These are phyloP conservation scores for Brienomyrus longianalis DNA, from an alignment of 2,113 vertebrate species.

Conservation along the genomic window DNA sequence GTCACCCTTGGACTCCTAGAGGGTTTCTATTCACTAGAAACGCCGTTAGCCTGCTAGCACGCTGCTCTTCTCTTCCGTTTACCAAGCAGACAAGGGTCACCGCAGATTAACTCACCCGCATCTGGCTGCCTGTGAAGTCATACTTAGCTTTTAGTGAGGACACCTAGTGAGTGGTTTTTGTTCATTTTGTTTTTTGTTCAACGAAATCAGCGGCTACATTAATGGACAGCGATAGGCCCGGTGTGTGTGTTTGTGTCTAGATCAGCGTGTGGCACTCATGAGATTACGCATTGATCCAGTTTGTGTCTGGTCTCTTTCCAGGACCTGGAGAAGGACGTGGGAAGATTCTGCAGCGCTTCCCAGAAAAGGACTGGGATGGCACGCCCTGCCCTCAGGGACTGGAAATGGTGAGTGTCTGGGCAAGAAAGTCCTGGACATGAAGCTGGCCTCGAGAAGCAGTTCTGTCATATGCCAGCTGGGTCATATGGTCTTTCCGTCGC, in stretches of 20 bases:
- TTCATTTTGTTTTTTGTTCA: background rate
- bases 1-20: background rate
- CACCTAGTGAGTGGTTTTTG: background rate
- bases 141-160: background rate
- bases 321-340: slow-evolving; percentile 86
- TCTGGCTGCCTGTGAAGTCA: background rate
- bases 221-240: background rate
- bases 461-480: background rate
- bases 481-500: background rate
- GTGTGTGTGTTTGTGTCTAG: background rate
- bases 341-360: slow-evolving; percentile 95
- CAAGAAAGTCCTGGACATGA: background rate
- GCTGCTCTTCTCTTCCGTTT: background rate
- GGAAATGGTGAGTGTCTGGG: slow-evolving; percentile 80
- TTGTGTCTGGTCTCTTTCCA: slow-evolving; percentile 43
- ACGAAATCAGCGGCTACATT: background rate
- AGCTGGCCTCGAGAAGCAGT: background rate
- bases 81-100: background rate
- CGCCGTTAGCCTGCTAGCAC: background rate
- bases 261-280: background rate
- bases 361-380: slow-evolving; percentile 91
- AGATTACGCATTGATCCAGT: slow-evolving; percentile 8
- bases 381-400: slow-evolving; percentile 95
- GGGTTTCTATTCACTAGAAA: background rate
- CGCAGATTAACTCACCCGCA: background rate